Percentiles rank a stretch among this genome's conserved stretches.
These are phyloP conservation scores for Oncorhynchus keta DNA, from an alignment of 2,113 vertebrate species.

Conservation along the genomic window DNA sequence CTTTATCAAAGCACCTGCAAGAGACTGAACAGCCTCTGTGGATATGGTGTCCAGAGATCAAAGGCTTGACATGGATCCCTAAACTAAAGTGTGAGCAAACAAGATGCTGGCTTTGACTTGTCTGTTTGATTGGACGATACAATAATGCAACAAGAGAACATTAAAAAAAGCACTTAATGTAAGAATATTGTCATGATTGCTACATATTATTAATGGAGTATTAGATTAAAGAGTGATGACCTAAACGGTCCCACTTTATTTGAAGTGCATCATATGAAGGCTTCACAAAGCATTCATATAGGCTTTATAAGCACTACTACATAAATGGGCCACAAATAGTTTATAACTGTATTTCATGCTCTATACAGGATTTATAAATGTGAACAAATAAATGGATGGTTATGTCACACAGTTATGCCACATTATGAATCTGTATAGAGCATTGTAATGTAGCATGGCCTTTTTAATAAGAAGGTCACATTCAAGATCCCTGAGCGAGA, in stretches of 20 bases:
- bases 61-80: conserved; percentile 64
- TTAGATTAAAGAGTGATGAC: background rate
- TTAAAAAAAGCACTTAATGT: background rate
- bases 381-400: too few relatives aligned
- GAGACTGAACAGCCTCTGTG: conserved; percentile 45
- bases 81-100: conserved; percentile 44
- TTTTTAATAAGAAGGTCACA: background rate
- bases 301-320: too few relatives aligned
- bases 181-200: background rate
- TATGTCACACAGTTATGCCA: too few relatives aligned
- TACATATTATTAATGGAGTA: background rate
- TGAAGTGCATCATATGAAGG: too few relatives aligned
- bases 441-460: background rate
- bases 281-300: too few relatives aligned
- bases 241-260: too few relatives aligned
- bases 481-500: background rate
- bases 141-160: conserved; percentile 37
- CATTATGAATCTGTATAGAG: too few relatives aligned
- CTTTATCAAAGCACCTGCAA: conserved; percentile 43
- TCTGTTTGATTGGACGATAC: conserved; percentile 4
- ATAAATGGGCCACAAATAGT: too few relatives aligned
- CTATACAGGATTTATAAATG: too few relatives aligned
- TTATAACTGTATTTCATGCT: too few relatives aligned
- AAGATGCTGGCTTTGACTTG: conserved; percentile 19
- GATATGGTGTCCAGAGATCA: background rate